Percentiles rank a stretch among this genome's conserved stretches.
These are phyloP conservation scores for Emydura subglobosa DNA, from an alignment of 2,113 vertebrate genomes.

Conservation along the genomic window DNA sequence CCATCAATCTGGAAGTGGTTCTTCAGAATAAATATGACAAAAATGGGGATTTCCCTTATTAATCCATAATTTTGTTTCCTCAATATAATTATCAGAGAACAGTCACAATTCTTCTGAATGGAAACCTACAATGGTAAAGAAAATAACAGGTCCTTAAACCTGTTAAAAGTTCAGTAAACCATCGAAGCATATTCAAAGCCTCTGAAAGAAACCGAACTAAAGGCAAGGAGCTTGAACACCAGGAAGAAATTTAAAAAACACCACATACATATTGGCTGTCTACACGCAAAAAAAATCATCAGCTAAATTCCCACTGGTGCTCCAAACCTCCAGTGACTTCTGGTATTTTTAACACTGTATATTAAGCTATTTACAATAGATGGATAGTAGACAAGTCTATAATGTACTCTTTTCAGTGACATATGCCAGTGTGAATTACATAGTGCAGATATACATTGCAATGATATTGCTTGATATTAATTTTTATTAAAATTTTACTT, in stretches of 20 bases:
- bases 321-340: neutral
- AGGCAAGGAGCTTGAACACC: neutral
- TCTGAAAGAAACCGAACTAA: neutral
- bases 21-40: neutral
- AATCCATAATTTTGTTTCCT: neutral
- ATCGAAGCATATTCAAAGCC: neutral
- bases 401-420: neutral
- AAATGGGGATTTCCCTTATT: neutral
- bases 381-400: neutral
- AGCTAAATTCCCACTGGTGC: rapidly evolving
- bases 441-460: rapidly evolving
- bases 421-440: rapidly evolving
- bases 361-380: rapidly evolving
- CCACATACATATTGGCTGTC: neutral
- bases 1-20: neutral
- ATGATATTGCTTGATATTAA: neutral
- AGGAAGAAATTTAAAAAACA: neutral
- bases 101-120: neutral
- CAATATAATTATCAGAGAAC: neutral
- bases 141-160: neutral
- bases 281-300: neutral
- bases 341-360: rapidly evolving
- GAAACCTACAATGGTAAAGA: neutral
- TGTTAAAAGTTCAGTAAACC: neutral
- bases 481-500: neutral